Evolutionary conservation across 2,888 invertebrate species (phyloP).

Genomic region (Thereva nobilitata): DNA sequence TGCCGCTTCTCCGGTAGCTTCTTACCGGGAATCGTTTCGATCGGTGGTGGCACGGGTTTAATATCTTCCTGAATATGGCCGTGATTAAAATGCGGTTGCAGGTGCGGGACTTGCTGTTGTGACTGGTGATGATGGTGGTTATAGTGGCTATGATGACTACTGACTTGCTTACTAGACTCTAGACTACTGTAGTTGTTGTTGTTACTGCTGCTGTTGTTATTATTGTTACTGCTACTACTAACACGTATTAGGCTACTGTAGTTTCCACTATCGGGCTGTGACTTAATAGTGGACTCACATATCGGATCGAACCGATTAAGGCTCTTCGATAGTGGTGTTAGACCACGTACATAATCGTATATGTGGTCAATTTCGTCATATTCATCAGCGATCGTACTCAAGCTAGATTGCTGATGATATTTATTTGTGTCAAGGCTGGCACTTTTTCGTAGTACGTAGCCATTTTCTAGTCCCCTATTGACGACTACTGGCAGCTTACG

Average conservation of each 20-base stretch:
- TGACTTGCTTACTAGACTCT: constrained; percentile 55
- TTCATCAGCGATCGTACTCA: constrained; percentile 73
- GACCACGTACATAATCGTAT: constrained; percentile 92
- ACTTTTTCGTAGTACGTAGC: constrained; percentile 74
- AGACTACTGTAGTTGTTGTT: constrained; percentile 53
- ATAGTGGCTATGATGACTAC: constrained; percentile 52
- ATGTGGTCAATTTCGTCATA: constrained; percentile 97
- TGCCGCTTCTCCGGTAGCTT: constrained; percentile 79
- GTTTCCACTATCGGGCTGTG: constrained; percentile 54
- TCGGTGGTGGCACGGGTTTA: constrained; percentile 88
- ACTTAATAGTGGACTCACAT: constrained; percentile 58
- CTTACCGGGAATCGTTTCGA: constrained; percentile 88
- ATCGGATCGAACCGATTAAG: constrained; percentile 60
- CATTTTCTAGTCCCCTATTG: constrained; percentile 60
- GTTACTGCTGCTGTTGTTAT: constrained; percentile 45
- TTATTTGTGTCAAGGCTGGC: constrained; percentile 75
- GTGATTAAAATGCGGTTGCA: constrained; percentile 56
- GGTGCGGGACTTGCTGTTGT: constrained; percentile 51
- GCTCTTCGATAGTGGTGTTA: constrained; percentile 86
- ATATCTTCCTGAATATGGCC: constrained; percentile 66
- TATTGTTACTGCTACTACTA: constrained; percentile 48
- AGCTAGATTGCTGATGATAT: constrained; percentile 59
- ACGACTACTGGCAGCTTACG: constrained; percentile 56
- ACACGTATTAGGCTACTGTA: constrained; percentile 58
- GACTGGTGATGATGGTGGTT: constrained; percentile 61